Evolutionary conservation across 2,113 vertebrate species (phyloP).

Genomic region (Antechinus stuartii): DNA sequence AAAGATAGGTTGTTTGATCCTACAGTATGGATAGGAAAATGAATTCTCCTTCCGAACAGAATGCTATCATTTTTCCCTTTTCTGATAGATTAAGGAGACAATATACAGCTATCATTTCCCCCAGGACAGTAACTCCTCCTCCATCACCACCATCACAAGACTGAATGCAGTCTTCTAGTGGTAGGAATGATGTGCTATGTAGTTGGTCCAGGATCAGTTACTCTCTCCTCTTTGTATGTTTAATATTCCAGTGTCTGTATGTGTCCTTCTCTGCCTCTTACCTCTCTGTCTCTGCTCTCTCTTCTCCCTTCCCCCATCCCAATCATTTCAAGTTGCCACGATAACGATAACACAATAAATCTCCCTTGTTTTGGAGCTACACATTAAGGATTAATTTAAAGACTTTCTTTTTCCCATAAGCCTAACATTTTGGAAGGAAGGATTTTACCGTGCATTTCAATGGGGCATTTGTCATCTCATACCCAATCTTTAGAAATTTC

Average conservation of each 20-base stretch:
- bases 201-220: conserved; percentile 32
- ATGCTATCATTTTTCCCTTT: conserved; percentile 73
- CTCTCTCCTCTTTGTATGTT: conserved; percentile 39
- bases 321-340: conserved; percentile 46
- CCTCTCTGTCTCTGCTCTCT: conserved; percentile 28
- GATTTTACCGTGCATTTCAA: conserved; percentile 74
- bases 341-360: conserved; percentile 79
- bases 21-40: conserved; percentile 57
- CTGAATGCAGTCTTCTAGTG: background rate
- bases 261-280: background rate
- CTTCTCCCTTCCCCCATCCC: conserved; percentile 39
- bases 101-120: background rate
- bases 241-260: conserved; percentile 70
- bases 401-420: conserved; percentile 30
- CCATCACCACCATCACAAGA: conserved; percentile 20
- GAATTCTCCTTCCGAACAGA: conserved; percentile 66
- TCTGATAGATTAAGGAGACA: background rate
- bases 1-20: conserved; percentile 58
- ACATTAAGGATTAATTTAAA: conserved; percentile 68
- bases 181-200: background rate
- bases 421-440: conserved; percentile 48
- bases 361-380: conserved; percentile 70
- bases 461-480: conserved; percentile 76
- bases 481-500: conserved; percentile 70
- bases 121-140: background rate